These are phyloP conservation scores for Petaurus breviceps DNA, from an alignment of 2,113 vertebrate species.

Conservation along the genomic window DNA sequence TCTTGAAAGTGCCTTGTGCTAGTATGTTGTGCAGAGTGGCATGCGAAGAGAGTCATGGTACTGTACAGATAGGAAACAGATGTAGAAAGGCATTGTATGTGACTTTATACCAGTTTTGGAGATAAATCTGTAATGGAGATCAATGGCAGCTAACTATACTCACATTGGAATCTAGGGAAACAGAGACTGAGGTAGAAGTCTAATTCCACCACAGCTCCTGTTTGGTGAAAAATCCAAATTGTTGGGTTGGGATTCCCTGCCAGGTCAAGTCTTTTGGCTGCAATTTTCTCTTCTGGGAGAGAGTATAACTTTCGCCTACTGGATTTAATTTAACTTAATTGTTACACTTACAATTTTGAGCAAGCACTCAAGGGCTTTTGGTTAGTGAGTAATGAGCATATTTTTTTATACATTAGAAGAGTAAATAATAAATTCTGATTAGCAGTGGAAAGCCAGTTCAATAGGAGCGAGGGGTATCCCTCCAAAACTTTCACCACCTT, in stretches of 20 bases:
- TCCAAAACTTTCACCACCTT: not conserved
- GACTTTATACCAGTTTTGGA: not conserved
- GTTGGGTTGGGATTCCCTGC: not conserved
- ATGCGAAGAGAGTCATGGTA: not conserved
- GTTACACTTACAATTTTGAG: slow-evolving; percentile 38
- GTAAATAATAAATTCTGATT: slow-evolving; percentile 43
- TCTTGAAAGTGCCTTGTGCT: not conserved
- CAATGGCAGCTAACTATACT: not conserved
- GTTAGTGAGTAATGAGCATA: slow-evolving; percentile 38
- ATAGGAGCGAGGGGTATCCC: not conserved
- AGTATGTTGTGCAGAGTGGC: not conserved
- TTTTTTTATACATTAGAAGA: slow-evolving; percentile 12
- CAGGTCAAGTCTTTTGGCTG: slow-evolving; percentile 29
- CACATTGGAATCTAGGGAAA: slow-evolving; percentile 19
- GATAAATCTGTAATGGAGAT: not conserved
- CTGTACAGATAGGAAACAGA: not conserved
- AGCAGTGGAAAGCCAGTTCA: slow-evolving; percentile 30
- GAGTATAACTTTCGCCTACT: slow-evolving; percentile 41
- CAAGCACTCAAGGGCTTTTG: not conserved
- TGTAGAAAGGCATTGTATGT: not conserved
- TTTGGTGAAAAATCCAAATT: not conserved
- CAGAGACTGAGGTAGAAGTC: not conserved
- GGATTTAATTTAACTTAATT: slow-evolving; percentile 48
- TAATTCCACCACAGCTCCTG: not conserved
- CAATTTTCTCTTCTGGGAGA: slow-evolving; percentile 16